Base-by-base conservation (phyloP, 1,140 invertebrate genomes). In the Drosophila teissieri region DNA sequence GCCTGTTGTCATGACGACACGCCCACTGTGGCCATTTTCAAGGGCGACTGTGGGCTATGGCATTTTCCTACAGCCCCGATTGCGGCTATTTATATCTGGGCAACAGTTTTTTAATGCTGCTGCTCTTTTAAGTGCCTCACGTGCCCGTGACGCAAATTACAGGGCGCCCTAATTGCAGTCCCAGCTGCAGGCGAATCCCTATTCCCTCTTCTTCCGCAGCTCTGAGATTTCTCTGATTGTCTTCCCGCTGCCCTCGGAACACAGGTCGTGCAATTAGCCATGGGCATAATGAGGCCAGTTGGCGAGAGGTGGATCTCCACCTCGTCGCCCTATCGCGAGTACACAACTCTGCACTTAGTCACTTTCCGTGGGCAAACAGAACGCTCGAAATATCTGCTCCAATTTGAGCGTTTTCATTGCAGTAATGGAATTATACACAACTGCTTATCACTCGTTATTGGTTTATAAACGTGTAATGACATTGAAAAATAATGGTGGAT, bases 1-100 rank as follows among this genome's bases (percentile, higher is more conserved):
- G 31, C 37, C 10, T 51, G 82, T 83, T 83, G 84, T 77, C 70
- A 83, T 83, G 67, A 27, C 54, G 65, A 89, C 75, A 88, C 84
- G 84, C 83, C 83, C 55, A 83, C 82, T 78, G 65, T 82, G 73
- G 8, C 60, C 56, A 19, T 63, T 73, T 77, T 76, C 75, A 88
- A 83, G 83, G 84, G 84, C 84, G 51, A 56, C 37, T 27, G 54
- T 53, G 11, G 17, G 27, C 31, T 51, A n/a, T 53, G 42, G 37
- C 36, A 49, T 44, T 22, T 51, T 49, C 31, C 53, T 37, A 39
- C 51, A 5, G 46, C 44, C 12, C 36, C 60, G 56, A 34, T 36
- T 52, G 36, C 4, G 39, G 51, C 64, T 77, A 77, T 77, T 76
- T 76, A 67, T 76, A 76, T 12, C 61, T 27, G 53, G 22, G 61